These are phyloP conservation scores for Girardinichthys multiradiatus DNA, from an alignment of 2,113 vertebrate species.

Conservation along the genomic window DNA sequence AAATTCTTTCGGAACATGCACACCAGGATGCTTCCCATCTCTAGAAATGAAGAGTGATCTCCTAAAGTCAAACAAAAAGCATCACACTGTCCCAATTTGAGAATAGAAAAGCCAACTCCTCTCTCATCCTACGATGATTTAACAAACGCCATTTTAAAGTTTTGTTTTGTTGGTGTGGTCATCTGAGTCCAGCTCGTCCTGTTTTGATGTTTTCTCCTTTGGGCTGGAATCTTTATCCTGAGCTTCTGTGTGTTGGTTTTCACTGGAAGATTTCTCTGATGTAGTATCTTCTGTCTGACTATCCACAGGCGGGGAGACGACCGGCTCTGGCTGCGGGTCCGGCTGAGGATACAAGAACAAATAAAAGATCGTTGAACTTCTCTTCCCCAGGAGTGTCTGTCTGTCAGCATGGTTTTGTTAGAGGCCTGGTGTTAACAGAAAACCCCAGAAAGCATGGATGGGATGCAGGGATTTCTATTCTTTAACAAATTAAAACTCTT, in stretches of 20 bases:
- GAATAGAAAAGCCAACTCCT: conserved; percentile 30
- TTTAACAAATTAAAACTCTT: too few relatives aligned
- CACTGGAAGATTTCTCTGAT: conserved; percentile 63
- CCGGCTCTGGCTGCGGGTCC: conserved; percentile 28
- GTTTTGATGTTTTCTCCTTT: conserved; percentile 69
- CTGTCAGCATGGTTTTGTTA: too few relatives aligned
- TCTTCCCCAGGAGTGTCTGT: too few relatives aligned
- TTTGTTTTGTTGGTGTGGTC: conserved; percentile 82
- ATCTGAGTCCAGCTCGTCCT: conserved; percentile 70
- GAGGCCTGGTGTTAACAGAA: too few relatives aligned
- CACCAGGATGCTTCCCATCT: neutral
- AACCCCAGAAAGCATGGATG: too few relatives aligned
- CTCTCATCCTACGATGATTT: conserved; percentile 66
- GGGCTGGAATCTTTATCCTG: conserved; percentile 33
- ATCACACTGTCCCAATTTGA: conserved; percentile 44
- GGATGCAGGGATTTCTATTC: too few relatives aligned
- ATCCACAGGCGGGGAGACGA: conserved; percentile 58
- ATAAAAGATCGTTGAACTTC: neutral
- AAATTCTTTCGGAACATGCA: neutral
- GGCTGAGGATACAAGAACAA: conserved; percentile 38
- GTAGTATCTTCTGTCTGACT: conserved; percentile 15
- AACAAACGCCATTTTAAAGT: conserved; percentile 81
- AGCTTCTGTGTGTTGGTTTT: conserved; percentile 74
- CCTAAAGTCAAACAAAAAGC: conserved; percentile 30
- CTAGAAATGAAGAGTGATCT: neutral